These are phyloP conservation scores for Rhadinocentrus ornatus DNA, from an alignment of 2,797 vertebrate species.

Conservation along the genomic window DNA sequence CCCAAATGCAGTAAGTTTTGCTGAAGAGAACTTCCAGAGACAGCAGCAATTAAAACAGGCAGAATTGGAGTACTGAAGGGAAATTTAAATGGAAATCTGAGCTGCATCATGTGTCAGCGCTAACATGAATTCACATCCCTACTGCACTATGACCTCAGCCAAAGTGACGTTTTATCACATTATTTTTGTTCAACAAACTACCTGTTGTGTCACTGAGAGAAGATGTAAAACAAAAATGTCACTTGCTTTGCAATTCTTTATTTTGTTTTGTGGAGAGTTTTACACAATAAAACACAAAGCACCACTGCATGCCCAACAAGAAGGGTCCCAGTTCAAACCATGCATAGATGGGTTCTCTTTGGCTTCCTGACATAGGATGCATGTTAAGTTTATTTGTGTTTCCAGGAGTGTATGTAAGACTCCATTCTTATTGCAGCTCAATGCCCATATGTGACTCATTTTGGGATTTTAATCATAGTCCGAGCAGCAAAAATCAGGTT, in stretches of 20 bases:
- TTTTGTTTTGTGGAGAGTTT: not conserved
- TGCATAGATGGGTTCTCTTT: no score
- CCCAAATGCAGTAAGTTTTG: constrained; percentile 36
- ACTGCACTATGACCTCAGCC: not conserved
- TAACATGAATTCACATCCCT: not conserved
- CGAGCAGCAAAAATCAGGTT: no score
- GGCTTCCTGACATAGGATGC: no score
- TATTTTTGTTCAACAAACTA: constrained; percentile 25
- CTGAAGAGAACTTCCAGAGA: constrained; percentile 34
- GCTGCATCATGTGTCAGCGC: constrained; percentile 21
- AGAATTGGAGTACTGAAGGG: constrained; percentile 46
- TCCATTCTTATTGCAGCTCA: no score
- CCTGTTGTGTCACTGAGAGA: constrained; percentile 4
- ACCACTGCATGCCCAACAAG: not conserved
- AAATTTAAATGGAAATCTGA: constrained; percentile 70
- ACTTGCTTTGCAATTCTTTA: constrained; percentile 1
- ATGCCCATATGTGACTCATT: no score
- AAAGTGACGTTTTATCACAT: constrained; percentile 32
- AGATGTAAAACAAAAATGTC: constrained; percentile 18
- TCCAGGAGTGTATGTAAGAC: no score
- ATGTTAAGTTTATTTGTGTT: no score
- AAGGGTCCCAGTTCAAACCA: no score
- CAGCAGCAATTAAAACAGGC: constrained; percentile 33
- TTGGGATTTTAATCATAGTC: no score
- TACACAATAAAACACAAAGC: not conserved